Base-by-base conservation (phyloP, 2,113 vertebrate species). In the Semnopithecus entellus region DNA sequence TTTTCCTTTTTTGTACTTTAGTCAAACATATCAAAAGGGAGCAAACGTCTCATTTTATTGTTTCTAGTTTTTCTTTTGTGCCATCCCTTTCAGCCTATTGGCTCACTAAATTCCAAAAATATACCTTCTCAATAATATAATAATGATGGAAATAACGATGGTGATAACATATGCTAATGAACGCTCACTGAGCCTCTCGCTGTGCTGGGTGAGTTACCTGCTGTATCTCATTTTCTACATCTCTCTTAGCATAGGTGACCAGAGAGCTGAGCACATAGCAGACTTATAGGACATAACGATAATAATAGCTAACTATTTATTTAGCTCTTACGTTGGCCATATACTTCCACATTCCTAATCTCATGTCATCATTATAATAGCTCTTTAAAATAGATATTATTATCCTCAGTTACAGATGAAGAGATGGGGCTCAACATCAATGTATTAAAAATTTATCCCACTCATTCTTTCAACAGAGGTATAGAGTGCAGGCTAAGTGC, bases 11-110 rank as follows among this genome's bases (percentile, higher is more conserved):
- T 59, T 70, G 32, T 76, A 57, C 10, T 83, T 79, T 73, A 25
- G 13, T 79, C 50, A 95, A 70, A 70, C 50, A 27, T 32, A 70
- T 91, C 2, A 45, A 97, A 85, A 48, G 38, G 32, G 55, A 84
- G 50, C 2, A 81, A 48, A 82, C 3, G 52, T 27, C 16, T 93
- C 35, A 66, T 61, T 91, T 81, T 64, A 64, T 93, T 95, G 59
- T 88, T 76, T 91, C 93, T 75, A n/a, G 61, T 75, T 94, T 90
- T 89, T 90, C 48, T 95, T 95, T 92, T 84, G 45, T 66, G 52
- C 9, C 38, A 35, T 88, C 45, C 50, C 88, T 76, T 96, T 93
- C 80, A 90, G 88, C 48, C 48, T 78, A 52, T 30, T 94, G 75
- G 84, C 16, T 95, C 35, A 79, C 59, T 68, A 57, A 30, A 23